These are phyloP conservation scores for Oophaga sylvatica DNA, from an alignment of 2,797 vertebrate genomes.

Conservation along the genomic window DNA sequence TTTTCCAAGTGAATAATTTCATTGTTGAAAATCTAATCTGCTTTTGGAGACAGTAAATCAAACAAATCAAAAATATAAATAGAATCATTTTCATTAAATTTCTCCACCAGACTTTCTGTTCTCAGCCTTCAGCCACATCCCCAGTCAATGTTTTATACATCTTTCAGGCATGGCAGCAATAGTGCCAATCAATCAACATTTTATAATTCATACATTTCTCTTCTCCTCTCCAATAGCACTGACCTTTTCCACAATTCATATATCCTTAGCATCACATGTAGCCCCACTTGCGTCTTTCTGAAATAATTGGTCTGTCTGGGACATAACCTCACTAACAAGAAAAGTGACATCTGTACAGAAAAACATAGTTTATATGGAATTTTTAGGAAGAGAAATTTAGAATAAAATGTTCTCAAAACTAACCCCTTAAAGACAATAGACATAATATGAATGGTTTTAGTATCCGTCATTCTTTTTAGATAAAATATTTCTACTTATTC, in stretches of 20 bases:
- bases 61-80: conserved; percentile 17
- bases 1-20: background rate
- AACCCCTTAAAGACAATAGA: background rate
- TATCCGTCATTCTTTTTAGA: background rate
- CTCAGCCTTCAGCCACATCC: conserved; percentile 8
- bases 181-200: conserved; percentile 38
- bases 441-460: background rate
- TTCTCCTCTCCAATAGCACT: conserved; percentile 28
- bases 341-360: conserved; percentile 39
- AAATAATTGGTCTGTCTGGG: conserved; percentile 59
- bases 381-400: conserved; percentile 12
- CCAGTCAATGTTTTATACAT: conserved; percentile 28
- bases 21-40: background rate
- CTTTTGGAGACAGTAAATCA: conserved; percentile 11
- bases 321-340: conserved; percentile 51
- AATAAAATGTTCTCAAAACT: conserved; percentile 26
- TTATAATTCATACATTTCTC: conserved; percentile 36
- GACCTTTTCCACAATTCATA: conserved; percentile 55
- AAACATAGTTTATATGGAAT: conserved; percentile 28
- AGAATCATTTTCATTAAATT: background rate
- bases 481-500: background rate
- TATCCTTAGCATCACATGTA: conserved; percentile 40
- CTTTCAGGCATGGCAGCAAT: conserved; percentile 20
- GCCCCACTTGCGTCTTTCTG: conserved; percentile 46
- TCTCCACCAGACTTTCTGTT: background rate